Percentiles rank a stretch among this genome's conserved stretches.
phyloP scores from a whole-genome alignment of 1,140 invertebrate species.

The Neocloeon triangulifer region DNA sequence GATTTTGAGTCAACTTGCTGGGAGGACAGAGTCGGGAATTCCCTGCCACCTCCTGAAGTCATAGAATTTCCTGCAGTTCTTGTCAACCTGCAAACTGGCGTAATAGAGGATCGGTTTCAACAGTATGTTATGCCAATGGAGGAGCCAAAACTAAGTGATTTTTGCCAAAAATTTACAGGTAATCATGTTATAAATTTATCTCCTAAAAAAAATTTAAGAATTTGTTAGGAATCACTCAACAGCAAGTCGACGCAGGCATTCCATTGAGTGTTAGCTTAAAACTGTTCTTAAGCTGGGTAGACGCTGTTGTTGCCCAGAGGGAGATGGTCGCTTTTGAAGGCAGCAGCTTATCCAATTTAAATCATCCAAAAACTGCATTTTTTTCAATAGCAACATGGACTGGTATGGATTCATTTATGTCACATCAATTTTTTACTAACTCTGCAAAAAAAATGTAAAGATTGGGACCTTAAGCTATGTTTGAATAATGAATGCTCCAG shows the following conservation, averaged over 20 bases:
- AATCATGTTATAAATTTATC: no score
- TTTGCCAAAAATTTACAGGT: constrained; percentile 45
- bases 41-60: no score
- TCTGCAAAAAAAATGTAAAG: constrained; percentile 11
- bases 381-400: constrained; percentile 24
- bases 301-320: constrained; percentile 15
- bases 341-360: no score
- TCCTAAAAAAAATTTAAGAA: no score
- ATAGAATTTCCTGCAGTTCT: constrained; percentile 54
- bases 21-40: no score
- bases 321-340: constrained; percentile 16
- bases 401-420: constrained; percentile 5
- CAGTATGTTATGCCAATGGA: constrained; percentile 34
- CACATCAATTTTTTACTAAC: no score
- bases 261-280: constrained; percentile 18
- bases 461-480: constrained; percentile 25
- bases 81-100: constrained; percentile 25
- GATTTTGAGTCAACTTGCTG: no score
- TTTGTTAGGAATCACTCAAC: constrained; percentile 20
- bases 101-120: constrained; percentile 38
- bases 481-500: constrained; percentile 21
- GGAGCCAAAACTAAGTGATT: constrained; percentile 31
- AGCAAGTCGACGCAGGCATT: constrained; percentile 20
- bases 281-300: constrained; percentile 21
- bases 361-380: constrained; percentile 17